Base-by-base conservation (phyloP, 2,888 invertebrate genomes). In the Amitus sp. region DNA sequence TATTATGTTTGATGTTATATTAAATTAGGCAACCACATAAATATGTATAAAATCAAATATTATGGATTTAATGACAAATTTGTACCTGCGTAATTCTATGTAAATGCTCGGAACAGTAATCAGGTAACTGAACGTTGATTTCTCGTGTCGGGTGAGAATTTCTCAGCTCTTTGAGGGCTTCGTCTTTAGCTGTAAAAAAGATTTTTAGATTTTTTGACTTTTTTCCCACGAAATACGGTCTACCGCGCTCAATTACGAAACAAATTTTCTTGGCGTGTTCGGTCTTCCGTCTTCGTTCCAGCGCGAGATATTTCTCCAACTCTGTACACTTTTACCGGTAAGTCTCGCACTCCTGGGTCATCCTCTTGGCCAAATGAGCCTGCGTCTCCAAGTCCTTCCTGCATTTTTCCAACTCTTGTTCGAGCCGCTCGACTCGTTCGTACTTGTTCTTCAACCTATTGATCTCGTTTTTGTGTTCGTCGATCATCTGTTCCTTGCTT, bases 401-500 rank as follows among this genome's bases (percentile, higher is more conserved):
- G n/a, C 73, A 64, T 46, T 70, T 74, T 2, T 77, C 76, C 17
- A 78, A 68, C 23, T 68, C 67, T 2, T 72, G 61, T 45, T 73
- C 74, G 30, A 70, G 74, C 7, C 48, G 39, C 30, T 78, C 76
- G 6, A 76, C 57, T 46, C 47, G 65, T 33, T 66, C 62, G 40
- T 79, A 78, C 42, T 72, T 74, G 20, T 71, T 70, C 39, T 68
- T 87, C 83, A 68, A 82, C 84, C 59, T 85, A 85, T 71, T 84
- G 63, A 86, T 85, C 33, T 87, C 67, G 47, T 88, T 85, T 66
- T 85, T 86, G 37, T 89, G 73, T 72, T 89, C 87, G 62, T 85
- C 84, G 18, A 84, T 79, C 2, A 87, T 79, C n/a, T 85, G 75
- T 54, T 89, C 89, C 45, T 89, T 87, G 4, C 86, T 83, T 62